phyloP scores from a whole-genome alignment of 2,888 invertebrate genomes.

The Tineola bisselliella region DNA sequence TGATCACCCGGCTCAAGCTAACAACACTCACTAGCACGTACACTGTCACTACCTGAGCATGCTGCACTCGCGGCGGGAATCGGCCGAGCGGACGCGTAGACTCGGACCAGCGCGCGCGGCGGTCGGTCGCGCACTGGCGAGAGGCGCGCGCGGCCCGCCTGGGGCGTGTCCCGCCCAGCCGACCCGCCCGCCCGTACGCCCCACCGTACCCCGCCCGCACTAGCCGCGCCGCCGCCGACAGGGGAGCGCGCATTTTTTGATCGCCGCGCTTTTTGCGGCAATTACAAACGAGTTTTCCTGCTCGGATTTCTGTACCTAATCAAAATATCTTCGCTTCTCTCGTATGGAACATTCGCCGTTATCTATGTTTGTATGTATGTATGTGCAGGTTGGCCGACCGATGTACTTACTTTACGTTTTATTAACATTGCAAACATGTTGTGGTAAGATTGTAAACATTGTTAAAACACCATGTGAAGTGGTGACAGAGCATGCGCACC shows the following conservation, averaged over 20 bases:
- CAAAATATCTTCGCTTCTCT: slow-evolving; percentile 44
- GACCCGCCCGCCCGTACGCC: slow-evolving; percentile 27
- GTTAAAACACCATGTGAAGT: not conserved
- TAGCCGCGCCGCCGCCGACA: slow-evolving; percentile 26
- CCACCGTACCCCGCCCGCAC: slow-evolving; percentile 18
- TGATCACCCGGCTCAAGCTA: slow-evolving; percentile 57
- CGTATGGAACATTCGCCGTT: slow-evolving; percentile 32
- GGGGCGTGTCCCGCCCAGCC: slow-evolving; percentile 39
- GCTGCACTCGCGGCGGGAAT: slow-evolving; percentile 63
- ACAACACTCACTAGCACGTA: slow-evolving; percentile 63
- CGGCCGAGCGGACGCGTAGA: slow-evolving; percentile 67
- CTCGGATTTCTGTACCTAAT: slow-evolving; percentile 42
- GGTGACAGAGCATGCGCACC: slow-evolving; percentile 10
- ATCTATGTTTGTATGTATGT: not conserved
- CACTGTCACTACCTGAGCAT: slow-evolving; percentile 68
- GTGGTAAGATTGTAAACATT: not conserved
- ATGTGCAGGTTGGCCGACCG: not conserved
- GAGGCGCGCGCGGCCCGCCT: slow-evolving; percentile 29
- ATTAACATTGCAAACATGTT: not conserved
- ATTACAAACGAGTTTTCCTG: slow-evolving; percentile 47
- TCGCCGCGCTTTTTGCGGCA: slow-evolving; percentile 33
- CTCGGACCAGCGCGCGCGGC: slow-evolving; percentile 69
- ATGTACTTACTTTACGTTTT: not conserved
- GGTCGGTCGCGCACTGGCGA: slow-evolving; percentile 64
- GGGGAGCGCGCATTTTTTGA: slow-evolving; percentile 41